Percentiles rank a stretch among this genome's conserved stretches.
These are phyloP conservation scores for Thymelicus sylvestris DNA, from an alignment of 2,888 invertebrate species.

Conservation along the genomic window DNA sequence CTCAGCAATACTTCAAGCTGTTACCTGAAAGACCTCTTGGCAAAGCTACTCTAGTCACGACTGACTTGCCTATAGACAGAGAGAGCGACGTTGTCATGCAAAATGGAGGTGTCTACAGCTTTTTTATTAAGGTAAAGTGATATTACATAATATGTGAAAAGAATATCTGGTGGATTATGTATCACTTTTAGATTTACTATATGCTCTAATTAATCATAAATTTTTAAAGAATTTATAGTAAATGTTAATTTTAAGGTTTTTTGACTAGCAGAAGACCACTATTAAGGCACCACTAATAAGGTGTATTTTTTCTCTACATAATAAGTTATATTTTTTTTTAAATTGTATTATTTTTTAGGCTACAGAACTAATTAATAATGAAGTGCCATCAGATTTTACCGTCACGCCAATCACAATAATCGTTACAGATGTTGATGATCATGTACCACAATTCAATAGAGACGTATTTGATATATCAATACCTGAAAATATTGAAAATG, in stretches of 20 bases:
- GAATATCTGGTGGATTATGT: too few relatives aligned
- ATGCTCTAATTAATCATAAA: too few relatives aligned
- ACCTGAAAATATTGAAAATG: conserved; percentile 90
- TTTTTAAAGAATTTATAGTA: too few relatives aligned
- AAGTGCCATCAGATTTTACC: conserved; percentile 88
- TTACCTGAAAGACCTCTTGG: conserved; percentile 83
- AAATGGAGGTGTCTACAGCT: conserved; percentile 91
- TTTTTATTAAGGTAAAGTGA: conserved; percentile 83
- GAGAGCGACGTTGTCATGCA: conserved; percentile 90
- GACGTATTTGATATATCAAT: conserved; percentile 88
- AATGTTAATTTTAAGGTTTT: too few relatives aligned
- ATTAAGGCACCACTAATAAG: too few relatives aligned
- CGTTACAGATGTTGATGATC: conserved; percentile 91
- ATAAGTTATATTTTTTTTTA: too few relatives aligned
- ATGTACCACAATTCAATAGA: conserved; percentile 89
- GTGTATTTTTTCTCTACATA: too few relatives aligned
- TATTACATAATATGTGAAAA: neutral
- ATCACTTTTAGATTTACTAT: too few relatives aligned
- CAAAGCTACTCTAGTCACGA: conserved; percentile 85
- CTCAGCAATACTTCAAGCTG: conserved; percentile 88
- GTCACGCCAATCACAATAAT: conserved; percentile 90
- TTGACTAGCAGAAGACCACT: too few relatives aligned
- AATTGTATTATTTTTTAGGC: conserved; percentile 73
- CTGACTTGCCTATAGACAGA: conserved; percentile 88
- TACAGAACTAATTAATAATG: conserved; percentile 89